These are phyloP conservation scores for Scaptomyza reducta DNA, from an alignment of 2,888 invertebrate genomes.

Conservation along the genomic window DNA sequence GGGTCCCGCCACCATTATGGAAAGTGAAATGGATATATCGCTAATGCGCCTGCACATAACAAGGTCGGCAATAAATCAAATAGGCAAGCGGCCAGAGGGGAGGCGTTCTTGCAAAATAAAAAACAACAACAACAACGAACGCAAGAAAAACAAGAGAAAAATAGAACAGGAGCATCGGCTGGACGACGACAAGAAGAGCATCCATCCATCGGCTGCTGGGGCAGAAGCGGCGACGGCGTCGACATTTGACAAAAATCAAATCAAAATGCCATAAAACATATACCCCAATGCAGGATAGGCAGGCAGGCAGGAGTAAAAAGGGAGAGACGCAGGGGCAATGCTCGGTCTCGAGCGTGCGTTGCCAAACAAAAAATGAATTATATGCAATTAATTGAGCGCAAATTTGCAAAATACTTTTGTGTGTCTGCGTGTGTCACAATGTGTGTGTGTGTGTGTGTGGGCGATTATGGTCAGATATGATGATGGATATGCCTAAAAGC, in stretches of 20 bases:
- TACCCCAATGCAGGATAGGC: constrained; percentile 51
- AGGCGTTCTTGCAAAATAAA: constrained; percentile 28
- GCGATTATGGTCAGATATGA: constrained; percentile 56
- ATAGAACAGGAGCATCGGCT: constrained; percentile 47
- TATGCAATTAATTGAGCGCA: constrained; percentile 83
- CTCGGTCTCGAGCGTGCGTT: constrained; percentile 13
- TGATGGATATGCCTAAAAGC: constrained; percentile 68
- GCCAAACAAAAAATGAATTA: constrained; percentile 80
- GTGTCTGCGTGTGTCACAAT: constrained; percentile 55
- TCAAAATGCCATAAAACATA: constrained; percentile 79
- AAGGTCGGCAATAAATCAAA: constrained; percentile 85
- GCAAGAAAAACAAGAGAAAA: constrained; percentile 1
- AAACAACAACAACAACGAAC: constrained; percentile 10
- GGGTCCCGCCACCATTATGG: constrained; percentile 80
- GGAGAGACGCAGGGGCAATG: constrained; percentile 1
- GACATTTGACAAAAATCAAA: constrained; percentile 78
- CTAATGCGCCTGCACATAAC: constrained; percentile 83
- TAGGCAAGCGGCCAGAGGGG: constrained; percentile 38
- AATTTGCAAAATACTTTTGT: constrained; percentile 80
- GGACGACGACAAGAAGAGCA: constrained; percentile 17
- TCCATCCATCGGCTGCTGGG: constrained; percentile 2
- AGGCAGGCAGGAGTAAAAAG: background rate
- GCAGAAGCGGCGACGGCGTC: constrained; percentile 22
- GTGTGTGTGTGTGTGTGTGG: constrained; percentile 32
- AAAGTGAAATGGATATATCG: constrained; percentile 84